Conservation (phyloP, 2,888 invertebrate genomes). For the Pyrocoelia pectoralis region DNA sequence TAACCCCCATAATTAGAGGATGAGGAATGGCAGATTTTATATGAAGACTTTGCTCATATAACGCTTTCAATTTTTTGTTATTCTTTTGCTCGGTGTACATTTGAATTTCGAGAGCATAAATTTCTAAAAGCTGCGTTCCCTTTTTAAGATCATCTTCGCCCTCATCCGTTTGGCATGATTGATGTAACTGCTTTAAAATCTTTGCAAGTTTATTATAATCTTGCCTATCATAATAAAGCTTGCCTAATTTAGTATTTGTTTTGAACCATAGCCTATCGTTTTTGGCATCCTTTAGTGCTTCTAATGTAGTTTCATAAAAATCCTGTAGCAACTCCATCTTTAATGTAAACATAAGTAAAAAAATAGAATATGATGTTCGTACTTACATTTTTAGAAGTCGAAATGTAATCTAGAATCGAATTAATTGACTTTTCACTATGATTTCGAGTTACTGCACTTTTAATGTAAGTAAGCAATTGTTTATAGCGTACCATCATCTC, state of each 20-base stretch:
- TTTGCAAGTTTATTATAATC: conserved; percentile 95
- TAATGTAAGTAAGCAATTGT: conserved; percentile 96
- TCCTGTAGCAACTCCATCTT: conserved; percentile 98
- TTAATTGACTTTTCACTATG: conserved; percentile 99
- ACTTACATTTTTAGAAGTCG: conserved; percentile 97
- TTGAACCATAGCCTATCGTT: conserved; percentile 99
- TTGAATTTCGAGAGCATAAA: conserved; percentile 98
- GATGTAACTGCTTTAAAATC: conserved; percentile 96
- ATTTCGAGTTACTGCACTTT: conserved; percentile 98
- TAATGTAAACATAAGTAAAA: conserved; percentile 1
- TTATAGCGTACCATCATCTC: conserved; percentile 81
- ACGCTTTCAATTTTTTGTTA: conserved; percentile 94
- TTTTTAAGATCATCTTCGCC: conserved; percentile 98
- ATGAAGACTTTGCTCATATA: conserved; percentile 97
- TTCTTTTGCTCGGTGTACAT: conserved; percentile 99
- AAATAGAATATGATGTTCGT: no score
- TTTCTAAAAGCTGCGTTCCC: conserved; percentile 96
- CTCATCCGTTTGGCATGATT: conserved; percentile 97
- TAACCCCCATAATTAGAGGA: conserved; percentile 99
- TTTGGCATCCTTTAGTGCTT: conserved; percentile 96
- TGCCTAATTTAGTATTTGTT: conserved; percentile 98
- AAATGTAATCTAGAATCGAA: conserved; percentile 98
- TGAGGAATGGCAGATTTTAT: conserved; percentile 99
- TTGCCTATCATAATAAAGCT: conserved; percentile 95
- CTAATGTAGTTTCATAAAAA: conserved; percentile 96